These are phyloP conservation scores for Palythoa grandiflora DNA, from an alignment of 92 coral and sea anemone species.

Conservation along the genomic window DNA sequence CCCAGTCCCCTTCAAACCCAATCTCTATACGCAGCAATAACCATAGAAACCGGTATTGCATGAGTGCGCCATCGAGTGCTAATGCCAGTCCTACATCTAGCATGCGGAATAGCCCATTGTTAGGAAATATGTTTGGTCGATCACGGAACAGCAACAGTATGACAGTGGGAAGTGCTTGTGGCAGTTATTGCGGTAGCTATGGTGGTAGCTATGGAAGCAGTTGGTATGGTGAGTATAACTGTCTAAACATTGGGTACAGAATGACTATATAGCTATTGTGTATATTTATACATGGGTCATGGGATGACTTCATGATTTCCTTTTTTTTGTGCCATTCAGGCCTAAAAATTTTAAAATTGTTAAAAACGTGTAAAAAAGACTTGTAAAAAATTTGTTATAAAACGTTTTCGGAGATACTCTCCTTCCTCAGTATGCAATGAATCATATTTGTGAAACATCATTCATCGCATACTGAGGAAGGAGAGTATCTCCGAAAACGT, in stretches of 20 bases:
- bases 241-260: neutral
- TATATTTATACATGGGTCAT: too few species aligned
- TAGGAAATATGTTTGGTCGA: constrained; percentile 80
- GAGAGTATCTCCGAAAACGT: too few species aligned
- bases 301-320: too few species aligned
- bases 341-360: too few species aligned
- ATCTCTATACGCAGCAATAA: constrained; percentile 72
- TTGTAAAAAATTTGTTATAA: too few species aligned
- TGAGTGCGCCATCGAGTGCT: constrained; percentile 97
- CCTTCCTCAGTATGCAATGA: too few species aligned
- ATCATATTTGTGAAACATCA: too few species aligned
- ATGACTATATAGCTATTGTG: too few species aligned
- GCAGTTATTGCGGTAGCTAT: neutral
- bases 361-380: too few species aligned
- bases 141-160: constrained; percentile 82
- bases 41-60: constrained; percentile 73
- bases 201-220: constrained; percentile 81
- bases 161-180: constrained; percentile 10
- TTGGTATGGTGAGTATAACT: constrained; percentile 85
- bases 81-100: constrained; percentile 95
- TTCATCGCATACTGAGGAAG: too few species aligned
- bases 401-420: too few species aligned
- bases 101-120: constrained; percentile 86
- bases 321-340: too few species aligned
- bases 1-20: constrained; percentile 94